phyloP scores from a whole-genome alignment of 2,113 vertebrate genomes.

The Mormoops blainvillei region DNA sequence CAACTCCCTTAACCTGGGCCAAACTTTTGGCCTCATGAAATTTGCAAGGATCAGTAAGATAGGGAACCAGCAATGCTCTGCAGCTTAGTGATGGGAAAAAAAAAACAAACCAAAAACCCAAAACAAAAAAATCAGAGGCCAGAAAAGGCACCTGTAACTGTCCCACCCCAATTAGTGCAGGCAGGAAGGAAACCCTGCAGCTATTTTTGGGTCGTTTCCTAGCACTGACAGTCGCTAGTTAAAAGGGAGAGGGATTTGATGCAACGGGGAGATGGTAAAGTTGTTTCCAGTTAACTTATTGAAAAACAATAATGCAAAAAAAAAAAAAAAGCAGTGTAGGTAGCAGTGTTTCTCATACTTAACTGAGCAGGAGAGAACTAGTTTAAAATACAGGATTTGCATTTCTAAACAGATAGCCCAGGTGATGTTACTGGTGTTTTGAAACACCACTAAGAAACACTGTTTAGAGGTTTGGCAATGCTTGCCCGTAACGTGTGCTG shows the following conservation, averaged over 20 bases:
- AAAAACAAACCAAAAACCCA: neutral
- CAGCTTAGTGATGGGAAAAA: neutral
- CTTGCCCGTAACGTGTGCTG: neutral
- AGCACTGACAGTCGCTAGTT: neutral
- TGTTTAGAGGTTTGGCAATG: neutral
- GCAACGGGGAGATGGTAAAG: neutral
- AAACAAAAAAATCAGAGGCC: neutral
- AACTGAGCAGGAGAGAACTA: neutral
- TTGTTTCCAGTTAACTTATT: neutral
- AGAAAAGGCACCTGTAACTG: neutral
- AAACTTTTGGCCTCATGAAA: neutral
- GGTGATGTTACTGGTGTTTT: neutral
- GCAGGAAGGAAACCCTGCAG: neutral
- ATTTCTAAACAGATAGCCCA: neutral
- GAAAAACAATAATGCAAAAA: neutral
- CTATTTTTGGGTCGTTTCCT: neutral
- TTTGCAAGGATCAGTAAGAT: neutral
- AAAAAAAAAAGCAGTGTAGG: neutral
- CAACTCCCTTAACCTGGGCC: neutral
- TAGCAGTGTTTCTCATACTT: neutral
- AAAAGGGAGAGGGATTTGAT: neutral
- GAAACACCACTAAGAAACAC: neutral
- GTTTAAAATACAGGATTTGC: neutral
- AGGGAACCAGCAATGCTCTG: neutral
- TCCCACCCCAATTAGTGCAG: neutral